Conservation (phyloP, 2,888 invertebrate species). For the Drosophila birchii region DNA sequence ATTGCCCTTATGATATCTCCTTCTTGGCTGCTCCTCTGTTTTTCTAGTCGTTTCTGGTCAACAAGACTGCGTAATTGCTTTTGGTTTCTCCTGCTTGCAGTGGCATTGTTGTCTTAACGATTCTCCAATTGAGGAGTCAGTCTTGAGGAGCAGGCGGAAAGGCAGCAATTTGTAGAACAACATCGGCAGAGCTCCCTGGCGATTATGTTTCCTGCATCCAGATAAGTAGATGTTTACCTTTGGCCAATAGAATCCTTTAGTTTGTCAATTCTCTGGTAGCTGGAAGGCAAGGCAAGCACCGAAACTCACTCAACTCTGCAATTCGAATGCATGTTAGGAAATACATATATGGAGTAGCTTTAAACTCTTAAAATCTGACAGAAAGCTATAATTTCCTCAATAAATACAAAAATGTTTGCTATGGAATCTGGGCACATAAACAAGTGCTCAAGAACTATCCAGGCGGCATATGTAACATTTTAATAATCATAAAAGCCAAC, state of each 20-base stretch:
- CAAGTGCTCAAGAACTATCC: constrained; percentile 11
- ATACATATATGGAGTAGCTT: background rate
- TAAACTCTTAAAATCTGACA: background rate
- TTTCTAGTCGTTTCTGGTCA: constrained; percentile 57
- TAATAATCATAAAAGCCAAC: constrained; percentile 76
- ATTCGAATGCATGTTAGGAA: background rate
- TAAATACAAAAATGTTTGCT: background rate
- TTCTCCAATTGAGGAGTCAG: constrained; percentile 36
- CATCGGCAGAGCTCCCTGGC: constrained; percentile 26
- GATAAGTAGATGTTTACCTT: constrained; percentile 33
- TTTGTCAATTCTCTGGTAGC: constrained; percentile 8
- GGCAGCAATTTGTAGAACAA: constrained; percentile 38
- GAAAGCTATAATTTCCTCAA: background rate
- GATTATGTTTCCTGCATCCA: constrained; percentile 39
- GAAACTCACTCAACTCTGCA: too few relatives aligned
- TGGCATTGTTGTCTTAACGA: constrained; percentile 48
- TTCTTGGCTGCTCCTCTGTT: constrained; percentile 53
- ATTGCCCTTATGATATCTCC: constrained; percentile 18
- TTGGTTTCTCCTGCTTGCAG: constrained; percentile 53
- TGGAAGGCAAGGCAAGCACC: background rate
- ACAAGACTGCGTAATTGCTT: constrained; percentile 74
- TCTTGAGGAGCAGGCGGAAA: constrained; percentile 26
- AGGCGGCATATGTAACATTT: constrained; percentile 55
- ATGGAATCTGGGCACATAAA: background rate
- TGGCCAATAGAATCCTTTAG: background rate